These are phyloP conservation scores for Microctenopoma steveboyesi DNA, from an alignment of 2,797 vertebrate genomes.

Conservation along the genomic window DNA sequence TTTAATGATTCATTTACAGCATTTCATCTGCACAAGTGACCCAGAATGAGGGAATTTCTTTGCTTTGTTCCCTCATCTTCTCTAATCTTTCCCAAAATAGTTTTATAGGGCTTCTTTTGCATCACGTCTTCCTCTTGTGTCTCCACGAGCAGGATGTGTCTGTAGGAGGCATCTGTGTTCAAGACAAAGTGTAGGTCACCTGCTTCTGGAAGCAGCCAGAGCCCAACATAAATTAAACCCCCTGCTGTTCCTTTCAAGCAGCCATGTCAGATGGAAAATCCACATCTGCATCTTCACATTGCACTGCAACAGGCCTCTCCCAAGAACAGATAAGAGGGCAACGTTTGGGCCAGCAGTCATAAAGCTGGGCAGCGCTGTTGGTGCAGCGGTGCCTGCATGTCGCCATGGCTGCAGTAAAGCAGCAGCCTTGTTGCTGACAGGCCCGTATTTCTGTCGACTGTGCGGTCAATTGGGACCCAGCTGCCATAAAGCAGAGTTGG, in stretches of 20 bases:
- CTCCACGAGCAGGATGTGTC: no score
- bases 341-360: constrained; percentile 62
- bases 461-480: constrained; percentile 45
- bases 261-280: not conserved
- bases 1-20: not conserved
- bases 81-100: no score
- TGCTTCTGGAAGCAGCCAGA: no score
- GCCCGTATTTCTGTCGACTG: constrained; percentile 30
- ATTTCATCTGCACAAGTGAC: not conserved
- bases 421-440: constrained; percentile 64
- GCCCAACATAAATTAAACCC: not conserved
- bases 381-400: constrained; percentile 61
- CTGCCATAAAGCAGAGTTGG: constrained; percentile 83
- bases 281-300: constrained; percentile 18
- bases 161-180: no score
- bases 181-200: no score
- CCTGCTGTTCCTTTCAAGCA: not conserved
- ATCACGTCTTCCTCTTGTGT: no score
- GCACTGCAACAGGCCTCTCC: constrained; percentile 36
- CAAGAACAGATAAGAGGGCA: constrained; percentile 62
- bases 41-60: no score
- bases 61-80: no score
- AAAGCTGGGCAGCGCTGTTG: constrained; percentile 58
- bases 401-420: constrained; percentile 71
- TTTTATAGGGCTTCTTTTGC: no score